Evolutionary conservation across 2,888 invertebrate genomes (phyloP).

Genomic region (Allacma fusca): DNA sequence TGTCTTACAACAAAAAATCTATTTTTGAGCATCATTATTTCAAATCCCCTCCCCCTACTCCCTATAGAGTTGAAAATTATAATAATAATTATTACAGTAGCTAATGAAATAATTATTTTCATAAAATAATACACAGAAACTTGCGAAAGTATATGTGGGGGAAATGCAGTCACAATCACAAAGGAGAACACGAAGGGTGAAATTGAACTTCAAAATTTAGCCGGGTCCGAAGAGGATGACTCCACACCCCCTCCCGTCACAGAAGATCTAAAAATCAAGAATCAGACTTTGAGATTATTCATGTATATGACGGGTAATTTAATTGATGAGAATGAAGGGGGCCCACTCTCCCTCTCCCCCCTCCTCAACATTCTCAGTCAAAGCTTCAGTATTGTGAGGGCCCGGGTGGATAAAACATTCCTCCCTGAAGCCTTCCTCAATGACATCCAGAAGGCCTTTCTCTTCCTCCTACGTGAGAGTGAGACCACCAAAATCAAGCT

Average conservation of each 20-base stretch:
- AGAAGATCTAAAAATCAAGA: background rate
- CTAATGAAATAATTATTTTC: no score
- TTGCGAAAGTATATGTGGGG: no score
- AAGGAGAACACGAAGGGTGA: slow-evolving; percentile 13
- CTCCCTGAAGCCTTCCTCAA: slow-evolving; percentile 42
- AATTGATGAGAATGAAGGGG: slow-evolving; percentile 33
- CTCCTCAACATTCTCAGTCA: slow-evolving; percentile 35
- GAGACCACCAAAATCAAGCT: slow-evolving; percentile 41
- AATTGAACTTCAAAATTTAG: background rate
- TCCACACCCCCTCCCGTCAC: background rate
- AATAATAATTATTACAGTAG: no score
- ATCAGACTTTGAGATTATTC: slow-evolving; percentile 38
- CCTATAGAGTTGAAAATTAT: no score
- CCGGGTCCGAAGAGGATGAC: background rate
- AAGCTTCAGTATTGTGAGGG: slow-evolving; percentile 42
- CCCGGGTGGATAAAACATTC: slow-evolving; percentile 36
- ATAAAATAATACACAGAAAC: no score
- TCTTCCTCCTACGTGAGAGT: slow-evolving; percentile 51
- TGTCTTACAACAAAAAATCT: background rate
- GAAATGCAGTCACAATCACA: no score
- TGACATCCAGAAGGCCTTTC: slow-evolving; percentile 50
- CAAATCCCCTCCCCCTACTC: no score
- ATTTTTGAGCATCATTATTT: background rate
- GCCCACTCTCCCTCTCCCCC: background rate
- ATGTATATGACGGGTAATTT: slow-evolving; percentile 35